Evolutionary conservation across 2,888 invertebrate species (phyloP).

Genomic region (Hirtodrosophila alboralis): DNA sequence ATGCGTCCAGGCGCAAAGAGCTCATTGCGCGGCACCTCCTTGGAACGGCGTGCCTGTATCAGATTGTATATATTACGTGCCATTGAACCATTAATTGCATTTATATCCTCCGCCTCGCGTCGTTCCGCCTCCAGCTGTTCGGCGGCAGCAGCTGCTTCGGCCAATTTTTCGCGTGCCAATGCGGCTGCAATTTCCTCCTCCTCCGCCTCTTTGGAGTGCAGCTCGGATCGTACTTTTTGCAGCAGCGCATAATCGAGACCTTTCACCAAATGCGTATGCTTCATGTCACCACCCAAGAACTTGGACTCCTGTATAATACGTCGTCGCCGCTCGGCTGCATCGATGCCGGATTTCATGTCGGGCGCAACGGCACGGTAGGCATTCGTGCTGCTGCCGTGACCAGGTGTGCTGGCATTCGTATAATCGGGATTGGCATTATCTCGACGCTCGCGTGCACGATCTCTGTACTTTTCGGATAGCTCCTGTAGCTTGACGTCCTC

Average conservation of each 20-base stretch:
- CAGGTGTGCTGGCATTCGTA: conserved; percentile 90
- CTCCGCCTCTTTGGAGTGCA: conserved; percentile 88
- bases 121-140: conserved; percentile 83
- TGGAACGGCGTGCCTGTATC: conserved; percentile 86
- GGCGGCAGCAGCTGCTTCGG: conserved; percentile 83
- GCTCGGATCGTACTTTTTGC: conserved; percentile 97
- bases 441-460: conserved; percentile 94
- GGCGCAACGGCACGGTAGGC: conserved; percentile 95
- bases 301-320: conserved; percentile 99
- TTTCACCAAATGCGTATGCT: conserved; percentile 99
- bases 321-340: conserved; percentile 96
- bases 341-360: conserved; percentile 96
- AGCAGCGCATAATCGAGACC: conserved; percentile 96
- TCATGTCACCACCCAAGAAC: conserved; percentile 99
- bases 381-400: conserved; percentile 82
- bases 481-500: conserved; percentile 98
- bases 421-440: conserved; percentile 93
- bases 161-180: conserved; percentile 71
- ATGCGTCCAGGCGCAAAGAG: conserved; percentile 97
- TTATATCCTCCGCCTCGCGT: conserved; percentile 89
- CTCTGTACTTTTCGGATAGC: conserved; percentile 95
- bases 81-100: conserved; percentile 87
- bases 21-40: conserved; percentile 92
- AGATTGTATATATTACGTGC: conserved; percentile 89
- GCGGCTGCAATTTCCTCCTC: conserved; percentile 93